Conservation (phyloP, 1,140 invertebrate genomes). For the Lethrus apterus region DNA sequence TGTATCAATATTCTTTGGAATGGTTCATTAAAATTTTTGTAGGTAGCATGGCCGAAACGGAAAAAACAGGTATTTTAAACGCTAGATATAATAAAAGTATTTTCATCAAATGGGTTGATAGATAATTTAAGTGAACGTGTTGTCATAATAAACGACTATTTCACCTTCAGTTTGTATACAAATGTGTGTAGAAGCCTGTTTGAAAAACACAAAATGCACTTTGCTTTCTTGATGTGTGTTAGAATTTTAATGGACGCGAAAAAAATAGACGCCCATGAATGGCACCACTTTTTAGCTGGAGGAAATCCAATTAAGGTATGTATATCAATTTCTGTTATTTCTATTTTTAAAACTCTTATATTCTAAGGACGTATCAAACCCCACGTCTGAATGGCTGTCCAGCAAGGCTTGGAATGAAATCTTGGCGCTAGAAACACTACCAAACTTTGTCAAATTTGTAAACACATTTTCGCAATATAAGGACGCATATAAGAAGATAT, state of each 20-base stretch:
- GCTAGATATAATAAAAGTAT: conserved; percentile 7
- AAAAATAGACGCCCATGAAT: conserved; percentile 50
- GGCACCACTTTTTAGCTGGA: conserved; percentile 53
- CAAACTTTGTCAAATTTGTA: conserved; percentile 45
- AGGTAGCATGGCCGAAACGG: conserved; percentile 58
- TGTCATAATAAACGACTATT: conserved; percentile 55
- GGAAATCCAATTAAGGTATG: conserved; percentile 31
- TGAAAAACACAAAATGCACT: conserved; percentile 65
- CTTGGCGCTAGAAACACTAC: conserved; percentile 46
- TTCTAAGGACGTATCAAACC: conserved; percentile 45
- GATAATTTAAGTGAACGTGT: conserved; percentile 58
- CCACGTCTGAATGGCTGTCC: conserved; percentile 53
- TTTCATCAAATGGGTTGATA: conserved; percentile 29
- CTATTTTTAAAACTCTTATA: conserved; percentile 18
- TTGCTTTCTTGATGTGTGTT: conserved; percentile 53
- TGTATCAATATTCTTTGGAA: conserved; percentile 72
- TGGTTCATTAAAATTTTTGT: conserved; percentile 68
- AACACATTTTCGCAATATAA: conserved; percentile 43
- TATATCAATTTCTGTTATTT: conserved; percentile 6
- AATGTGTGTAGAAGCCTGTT: conserved; percentile 68
- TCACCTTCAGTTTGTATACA: conserved; percentile 59
- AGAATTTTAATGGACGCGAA: conserved; percentile 43
- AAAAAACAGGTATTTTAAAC: conserved; percentile 45
- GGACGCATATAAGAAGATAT: conserved; percentile 50
- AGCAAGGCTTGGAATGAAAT: conserved; percentile 56